Percentiles rank a stretch among this genome's conserved stretches.
phyloP scores from a whole-genome alignment of 2,797 vertebrate genomes.

The Phataginus tricuspis region DNA sequence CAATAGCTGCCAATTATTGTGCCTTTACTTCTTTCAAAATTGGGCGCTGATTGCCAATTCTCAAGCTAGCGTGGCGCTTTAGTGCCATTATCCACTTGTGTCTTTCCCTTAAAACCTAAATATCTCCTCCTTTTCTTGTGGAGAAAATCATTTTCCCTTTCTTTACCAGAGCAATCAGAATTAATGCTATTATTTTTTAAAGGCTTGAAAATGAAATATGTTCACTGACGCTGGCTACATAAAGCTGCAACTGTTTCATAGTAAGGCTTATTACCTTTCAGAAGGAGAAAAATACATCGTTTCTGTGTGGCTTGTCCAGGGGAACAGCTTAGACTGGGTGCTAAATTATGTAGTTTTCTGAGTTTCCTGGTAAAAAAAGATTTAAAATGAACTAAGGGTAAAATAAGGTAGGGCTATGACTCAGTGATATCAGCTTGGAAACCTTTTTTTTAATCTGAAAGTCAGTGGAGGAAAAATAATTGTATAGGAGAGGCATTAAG shows the following conservation, averaged over 20 bases:
- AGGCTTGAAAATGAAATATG: background rate
- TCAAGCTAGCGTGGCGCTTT: background rate
- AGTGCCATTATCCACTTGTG: background rate
- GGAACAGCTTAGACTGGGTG: background rate
- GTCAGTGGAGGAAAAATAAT: background rate
- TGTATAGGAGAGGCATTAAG: background rate
- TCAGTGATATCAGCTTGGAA: background rate
- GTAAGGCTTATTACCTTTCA: background rate
- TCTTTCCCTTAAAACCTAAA: background rate
- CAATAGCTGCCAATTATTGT: background rate
- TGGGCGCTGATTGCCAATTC: background rate
- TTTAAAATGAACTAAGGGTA: background rate
- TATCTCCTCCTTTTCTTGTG: background rate
- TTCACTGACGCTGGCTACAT: background rate
- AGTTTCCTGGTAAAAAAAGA: background rate
- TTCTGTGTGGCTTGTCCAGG: background rate
- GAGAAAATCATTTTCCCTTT: background rate
- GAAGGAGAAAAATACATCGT: background rate
- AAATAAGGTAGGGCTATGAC: background rate
- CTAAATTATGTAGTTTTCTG: background rate
- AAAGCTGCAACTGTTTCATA: background rate
- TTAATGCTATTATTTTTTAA: background rate
- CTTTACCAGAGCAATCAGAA: background rate
- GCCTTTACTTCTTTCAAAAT: slow-evolving; percentile 13
- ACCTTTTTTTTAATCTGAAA: background rate